Evolutionary conservation across 35 echinoderm and acorn worm genomes (phyloP), one percentile per base, ranked within the genome.

Genomic region (Anneissia japonica): DNA sequence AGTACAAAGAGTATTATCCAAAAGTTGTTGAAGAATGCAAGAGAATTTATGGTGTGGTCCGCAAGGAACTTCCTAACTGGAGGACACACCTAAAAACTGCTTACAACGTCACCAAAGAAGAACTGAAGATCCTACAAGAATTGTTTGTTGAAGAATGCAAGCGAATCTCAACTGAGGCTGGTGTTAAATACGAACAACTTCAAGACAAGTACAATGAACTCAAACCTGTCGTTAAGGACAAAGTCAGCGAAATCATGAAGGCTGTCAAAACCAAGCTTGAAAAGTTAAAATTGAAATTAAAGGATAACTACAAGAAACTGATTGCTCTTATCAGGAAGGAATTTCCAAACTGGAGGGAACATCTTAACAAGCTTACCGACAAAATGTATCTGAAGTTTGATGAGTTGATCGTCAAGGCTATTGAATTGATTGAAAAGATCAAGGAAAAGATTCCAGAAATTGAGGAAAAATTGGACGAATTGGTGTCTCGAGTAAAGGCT

Each of bases 211-310:
- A 77, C 33, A 81, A 89, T 37, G 17, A 36, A 31, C 83, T 92
- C 31, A 89, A 85, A 41, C 94, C 94, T 32, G 10, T 74, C 17
- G 83, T 97, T 30, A 55, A 90, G 64, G 74, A 90, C 19, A 90
- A 84, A 46, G 84, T 94, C 32, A 41, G 26, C 26, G 19, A 64
- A 23, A 23, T 23, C 26, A 6, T 64, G 1, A 23, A 64, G 26
- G 51, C 26, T 64, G 51, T 64, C 51, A 64, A 64, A 23, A 64
- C 51, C 51, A 64, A 64, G 26, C 51, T 64, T 64, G 51, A 64
- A 26, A 64, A 64, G 26, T 12, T 9, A 23, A 9, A 64, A 23
- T 2, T 2, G 26, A 26, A 64, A 2, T 64, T 64, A 23, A 64
- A 64, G 21, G 51, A 6, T 2, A 64, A 64, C 51, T 64, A 12